These are phyloP conservation scores for Cancer borealis DNA, from an alignment of 2,888 invertebrate genomes.

Conservation along the genomic window DNA sequence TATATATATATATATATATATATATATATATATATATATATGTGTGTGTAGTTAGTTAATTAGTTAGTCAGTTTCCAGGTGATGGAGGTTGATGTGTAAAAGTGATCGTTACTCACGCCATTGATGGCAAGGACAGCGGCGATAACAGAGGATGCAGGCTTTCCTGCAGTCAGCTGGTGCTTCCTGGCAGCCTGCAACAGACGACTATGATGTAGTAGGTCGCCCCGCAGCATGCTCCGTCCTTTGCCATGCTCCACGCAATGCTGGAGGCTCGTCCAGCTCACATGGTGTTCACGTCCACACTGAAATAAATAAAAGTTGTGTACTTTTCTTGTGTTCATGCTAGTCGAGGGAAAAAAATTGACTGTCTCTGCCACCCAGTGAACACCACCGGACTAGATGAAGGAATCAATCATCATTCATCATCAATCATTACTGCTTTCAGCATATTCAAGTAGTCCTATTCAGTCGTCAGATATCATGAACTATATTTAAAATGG, in stretches of 20 bases:
- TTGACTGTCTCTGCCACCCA: neutral
- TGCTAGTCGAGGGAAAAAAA: neutral
- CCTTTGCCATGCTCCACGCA: neutral
- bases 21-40: too few relatives aligned
- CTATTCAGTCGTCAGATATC: neutral
- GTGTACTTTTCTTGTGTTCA: neutral
- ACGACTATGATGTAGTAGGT: neutral
- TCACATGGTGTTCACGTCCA: neutral
- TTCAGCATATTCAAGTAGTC: neutral
- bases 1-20: too few relatives aligned
- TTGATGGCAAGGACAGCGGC: neutral
- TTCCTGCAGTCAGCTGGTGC: neutral
- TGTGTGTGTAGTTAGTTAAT: too few relatives aligned
- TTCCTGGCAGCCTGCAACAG: neutral
- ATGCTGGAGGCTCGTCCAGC: neutral
- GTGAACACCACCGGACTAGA: neutral
- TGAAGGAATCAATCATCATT: neutral
- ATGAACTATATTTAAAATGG: neutral
- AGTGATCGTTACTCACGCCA: neutral
- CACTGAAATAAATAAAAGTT: neutral
- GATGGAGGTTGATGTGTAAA: neutral
- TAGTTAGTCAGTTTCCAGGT: neutral
- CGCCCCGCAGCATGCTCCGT: neutral
- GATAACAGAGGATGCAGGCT: neutral
- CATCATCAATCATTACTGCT: neutral